Conservation (phyloP, 2,888 invertebrate species). For the Alloscopus bannaensis region DNA sequence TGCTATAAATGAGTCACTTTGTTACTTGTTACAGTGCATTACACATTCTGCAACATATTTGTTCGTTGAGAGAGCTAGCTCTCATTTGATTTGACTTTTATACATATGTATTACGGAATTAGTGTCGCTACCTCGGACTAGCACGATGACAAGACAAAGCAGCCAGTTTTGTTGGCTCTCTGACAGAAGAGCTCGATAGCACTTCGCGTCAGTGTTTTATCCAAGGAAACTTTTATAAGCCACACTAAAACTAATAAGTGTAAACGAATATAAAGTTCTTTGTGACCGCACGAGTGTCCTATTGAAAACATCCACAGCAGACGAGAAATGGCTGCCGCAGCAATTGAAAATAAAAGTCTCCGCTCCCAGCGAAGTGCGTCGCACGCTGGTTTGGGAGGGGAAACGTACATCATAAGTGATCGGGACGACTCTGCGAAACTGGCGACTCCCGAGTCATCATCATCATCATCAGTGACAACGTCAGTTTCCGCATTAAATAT, state of each 20-base stretch:
- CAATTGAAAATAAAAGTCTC: constrained; percentile 40
- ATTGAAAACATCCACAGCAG: not conserved
- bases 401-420: constrained; percentile 3
- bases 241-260: not conserved
- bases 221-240: not conserved
- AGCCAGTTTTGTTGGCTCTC: not conserved
- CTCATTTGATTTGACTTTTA: too few relatives aligned
- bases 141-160: too few relatives aligned
- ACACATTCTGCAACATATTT: too few relatives aligned
- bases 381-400: constrained; percentile 32
- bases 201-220: too few relatives aligned
- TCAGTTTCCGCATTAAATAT: constrained; percentile 23
- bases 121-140: too few relatives aligned
- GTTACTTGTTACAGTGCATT: too few relatives aligned
- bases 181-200: not conserved
- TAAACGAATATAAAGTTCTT: not conserved
- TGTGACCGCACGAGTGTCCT: not conserved
- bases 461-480: constrained; percentile 34
- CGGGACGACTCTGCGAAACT: not conserved
- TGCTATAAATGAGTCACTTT: too few relatives aligned
- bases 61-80: too few relatives aligned
- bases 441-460: constrained; percentile 22
- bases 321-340: constrained; percentile 47
- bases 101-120: too few relatives aligned
- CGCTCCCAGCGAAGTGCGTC: constrained; percentile 50